Conservation (phyloP, 2,113 vertebrate genomes). For the Serinus canaria region DNA sequence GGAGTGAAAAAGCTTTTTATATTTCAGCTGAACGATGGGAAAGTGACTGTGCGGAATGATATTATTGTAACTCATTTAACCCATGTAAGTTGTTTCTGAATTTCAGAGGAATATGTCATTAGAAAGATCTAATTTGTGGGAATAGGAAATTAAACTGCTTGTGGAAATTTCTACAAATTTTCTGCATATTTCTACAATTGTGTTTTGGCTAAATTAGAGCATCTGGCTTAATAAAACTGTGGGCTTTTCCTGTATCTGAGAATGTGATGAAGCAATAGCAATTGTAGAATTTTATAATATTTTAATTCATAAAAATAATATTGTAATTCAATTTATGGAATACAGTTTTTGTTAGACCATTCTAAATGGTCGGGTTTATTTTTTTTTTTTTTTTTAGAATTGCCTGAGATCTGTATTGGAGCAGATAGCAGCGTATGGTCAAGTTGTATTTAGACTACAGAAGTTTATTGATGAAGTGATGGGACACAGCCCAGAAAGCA, state of each 20-base stretch:
- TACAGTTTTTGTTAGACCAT: not conserved
- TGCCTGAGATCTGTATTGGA: slow-evolving; percentile 91
- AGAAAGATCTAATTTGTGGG: not conserved
- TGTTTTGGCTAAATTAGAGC: not conserved
- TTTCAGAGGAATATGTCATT: not conserved
- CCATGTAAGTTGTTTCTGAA: slow-evolving; percentile 77
- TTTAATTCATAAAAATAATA: not conserved
- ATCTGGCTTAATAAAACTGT: not conserved
- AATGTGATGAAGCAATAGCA: not conserved
- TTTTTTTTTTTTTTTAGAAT: slow-evolving; percentile 71
- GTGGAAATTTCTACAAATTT: not conserved
- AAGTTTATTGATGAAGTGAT: slow-evolving; percentile 97
- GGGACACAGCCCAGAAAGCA: slow-evolving; percentile 81
- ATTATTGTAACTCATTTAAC: slow-evolving; percentile 94
- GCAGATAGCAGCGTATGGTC: slow-evolving; percentile 90
- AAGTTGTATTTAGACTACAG: slow-evolving; percentile 91
- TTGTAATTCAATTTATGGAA: not conserved
- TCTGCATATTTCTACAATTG: not conserved
- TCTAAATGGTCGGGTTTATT: not conserved
- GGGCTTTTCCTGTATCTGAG: not conserved
- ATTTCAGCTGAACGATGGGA: slow-evolving; percentile 92
- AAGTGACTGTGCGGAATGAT: slow-evolving; percentile 89
- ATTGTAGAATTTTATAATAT: not conserved
- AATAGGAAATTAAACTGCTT: not conserved
- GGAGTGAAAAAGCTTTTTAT: slow-evolving; percentile 96